Percentiles rank a stretch among this genome's conserved stretches.
These are phyloP conservation scores for Ctenoplectra terminalis DNA, from an alignment of 1,140 invertebrate species.

Conservation along the genomic window DNA sequence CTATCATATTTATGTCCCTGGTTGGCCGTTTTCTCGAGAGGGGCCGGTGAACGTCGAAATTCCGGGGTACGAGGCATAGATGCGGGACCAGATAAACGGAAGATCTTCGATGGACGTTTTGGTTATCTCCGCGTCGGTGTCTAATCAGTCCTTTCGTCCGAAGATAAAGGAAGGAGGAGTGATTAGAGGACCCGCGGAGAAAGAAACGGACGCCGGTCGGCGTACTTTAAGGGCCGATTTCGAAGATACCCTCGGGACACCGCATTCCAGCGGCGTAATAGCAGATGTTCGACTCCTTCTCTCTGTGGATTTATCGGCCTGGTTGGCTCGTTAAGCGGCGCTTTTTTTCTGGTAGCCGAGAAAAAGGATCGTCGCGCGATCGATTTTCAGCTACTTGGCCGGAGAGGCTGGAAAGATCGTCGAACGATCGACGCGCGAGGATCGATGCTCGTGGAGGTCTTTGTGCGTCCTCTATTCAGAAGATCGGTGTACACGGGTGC, in stretches of 20 bases:
- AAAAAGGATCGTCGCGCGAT: not conserved
- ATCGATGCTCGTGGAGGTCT: not conserved
- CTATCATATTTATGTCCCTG: slow-evolving; percentile 65
- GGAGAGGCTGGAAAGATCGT: not conserved
- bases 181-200: slow-evolving; percentile 7
- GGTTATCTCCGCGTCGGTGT: slow-evolving; percentile 29
- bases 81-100: slow-evolving; percentile 4
- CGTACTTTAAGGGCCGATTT: slow-evolving; percentile 32
- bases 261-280: slow-evolving; percentile 22
- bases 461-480: not conserved
- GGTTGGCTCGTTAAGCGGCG: not conserved
- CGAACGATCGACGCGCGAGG: not conserved
- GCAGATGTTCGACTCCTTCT: not conserved
- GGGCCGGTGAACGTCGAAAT: slow-evolving; percentile 40
- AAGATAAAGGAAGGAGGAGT: not conserved
- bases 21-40: slow-evolving; percentile 18
- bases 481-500: not conserved
- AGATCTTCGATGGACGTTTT: slow-evolving; percentile 38
- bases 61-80: slow-evolving; percentile 39
- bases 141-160: slow-evolving; percentile 30
- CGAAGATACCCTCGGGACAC: slow-evolving; percentile 27
- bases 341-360: not conserved
- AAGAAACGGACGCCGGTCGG: not conserved
- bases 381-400: slow-evolving; percentile 8
- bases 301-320: slow-evolving; percentile 8